phyloP scores from a whole-genome alignment of 2,797 vertebrate genomes.

The Centroberyx gerrardi region DNA sequence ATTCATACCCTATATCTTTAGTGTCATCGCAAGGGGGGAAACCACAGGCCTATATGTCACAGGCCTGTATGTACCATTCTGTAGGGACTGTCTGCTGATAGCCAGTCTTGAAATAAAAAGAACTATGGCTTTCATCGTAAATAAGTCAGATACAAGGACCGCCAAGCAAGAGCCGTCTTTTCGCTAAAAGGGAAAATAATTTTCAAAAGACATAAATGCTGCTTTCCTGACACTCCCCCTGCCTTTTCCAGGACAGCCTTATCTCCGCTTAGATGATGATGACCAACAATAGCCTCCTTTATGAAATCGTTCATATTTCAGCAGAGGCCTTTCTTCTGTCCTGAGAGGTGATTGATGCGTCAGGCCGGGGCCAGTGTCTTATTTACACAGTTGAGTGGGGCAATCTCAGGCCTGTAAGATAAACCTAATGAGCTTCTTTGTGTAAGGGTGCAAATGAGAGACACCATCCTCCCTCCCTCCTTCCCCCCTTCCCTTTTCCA shows the following conservation, averaged over 20 bases:
- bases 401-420: conserved; percentile 93
- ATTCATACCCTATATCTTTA: conserved; percentile 98
- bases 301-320: conserved; percentile 82
- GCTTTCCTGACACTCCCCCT: conserved; percentile 61
- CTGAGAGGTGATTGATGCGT: conserved; percentile 82
- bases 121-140: conserved; percentile 79
- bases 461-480: conserved; percentile 89
- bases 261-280: conserved; percentile 72
- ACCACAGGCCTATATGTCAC: conserved; percentile 98
- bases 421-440: conserved; percentile 99
- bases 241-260: conserved; percentile 70
- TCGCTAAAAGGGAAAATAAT: conserved; percentile 70
- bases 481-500: conserved; percentile 70
- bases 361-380: conserved; percentile 82
- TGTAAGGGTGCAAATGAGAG: conserved; percentile 98
- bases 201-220: conserved; percentile 71
- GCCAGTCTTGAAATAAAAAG: conserved; percentile 87
- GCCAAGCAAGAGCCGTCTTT: conserved; percentile 58
- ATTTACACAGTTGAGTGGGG: conserved; percentile 91
- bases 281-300: conserved; percentile 75
- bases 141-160: conserved; percentile 73
- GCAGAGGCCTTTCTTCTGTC: conserved; percentile 76
- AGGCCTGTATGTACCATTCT: conserved; percentile 93
- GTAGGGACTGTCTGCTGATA: conserved; percentile 91
- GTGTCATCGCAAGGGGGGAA: conserved; percentile 95